These are phyloP conservation scores for Sialis lutaria DNA, from an alignment of 2,888 invertebrate species.

Conservation along the genomic window DNA sequence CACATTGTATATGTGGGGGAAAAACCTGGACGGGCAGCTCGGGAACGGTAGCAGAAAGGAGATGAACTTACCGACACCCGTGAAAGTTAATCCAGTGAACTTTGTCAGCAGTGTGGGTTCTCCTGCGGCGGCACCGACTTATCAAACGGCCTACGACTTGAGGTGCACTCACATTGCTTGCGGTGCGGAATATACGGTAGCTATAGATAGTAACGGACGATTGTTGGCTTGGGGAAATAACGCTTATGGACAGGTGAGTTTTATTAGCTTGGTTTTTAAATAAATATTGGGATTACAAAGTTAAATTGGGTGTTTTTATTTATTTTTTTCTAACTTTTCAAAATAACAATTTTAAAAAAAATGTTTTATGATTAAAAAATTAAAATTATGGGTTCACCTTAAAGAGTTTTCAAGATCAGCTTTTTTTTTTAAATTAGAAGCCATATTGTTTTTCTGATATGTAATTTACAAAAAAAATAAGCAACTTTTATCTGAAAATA, in stretches of 20 bases:
- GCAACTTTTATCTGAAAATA: too few species aligned
- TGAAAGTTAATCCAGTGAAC: constrained; percentile 26
- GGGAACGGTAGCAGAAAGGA: constrained; percentile 52
- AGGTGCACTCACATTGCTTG: constrained; percentile 33
- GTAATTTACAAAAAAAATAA: too few species aligned
- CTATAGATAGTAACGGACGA: constrained; percentile 43
- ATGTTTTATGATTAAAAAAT: constrained; percentile 1
- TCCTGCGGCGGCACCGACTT: constrained; percentile 4
- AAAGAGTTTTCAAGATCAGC: constrained; percentile 9
- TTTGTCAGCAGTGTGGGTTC: constrained; percentile 7
- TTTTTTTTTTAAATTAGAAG: too few species aligned
- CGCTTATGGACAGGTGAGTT: constrained; percentile 38
- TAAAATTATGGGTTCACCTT: constrained; percentile 9
- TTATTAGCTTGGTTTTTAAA: background rate
- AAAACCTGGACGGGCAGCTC: constrained; percentile 79
- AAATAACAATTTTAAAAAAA: background rate
- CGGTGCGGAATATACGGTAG: constrained; percentile 63
- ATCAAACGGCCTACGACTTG: constrained; percentile 8
- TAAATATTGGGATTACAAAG: background rate
- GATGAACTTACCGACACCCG: constrained; percentile 34
- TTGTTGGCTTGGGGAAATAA: constrained; percentile 64
- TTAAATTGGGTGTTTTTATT: background rate
- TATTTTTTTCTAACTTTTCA: constrained; percentile 8
- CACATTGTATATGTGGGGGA: constrained; percentile 67
- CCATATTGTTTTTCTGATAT: too few species aligned